phyloP scores from a whole-genome alignment of 2,888 invertebrate species.

The Eilema depressum region DNA sequence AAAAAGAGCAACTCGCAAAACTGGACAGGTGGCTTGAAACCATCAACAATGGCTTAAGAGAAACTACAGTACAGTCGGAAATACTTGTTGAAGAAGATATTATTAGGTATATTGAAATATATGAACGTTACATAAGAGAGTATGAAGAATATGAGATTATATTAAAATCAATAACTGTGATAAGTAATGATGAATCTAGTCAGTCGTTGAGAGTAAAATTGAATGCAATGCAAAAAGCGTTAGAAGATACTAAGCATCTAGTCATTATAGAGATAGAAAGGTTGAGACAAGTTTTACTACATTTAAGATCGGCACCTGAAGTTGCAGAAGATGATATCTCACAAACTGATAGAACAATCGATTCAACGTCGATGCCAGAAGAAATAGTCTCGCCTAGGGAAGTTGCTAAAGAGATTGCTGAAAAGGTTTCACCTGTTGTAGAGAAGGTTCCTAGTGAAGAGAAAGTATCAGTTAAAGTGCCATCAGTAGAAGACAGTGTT shows the following conservation, averaged over 20 bases:
- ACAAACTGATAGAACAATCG: constrained; percentile 88
- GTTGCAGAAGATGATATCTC: constrained; percentile 81
- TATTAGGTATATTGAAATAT: constrained; percentile 80
- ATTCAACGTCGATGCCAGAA: constrained; percentile 91
- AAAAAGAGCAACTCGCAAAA: constrained; percentile 75
- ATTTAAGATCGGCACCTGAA: constrained; percentile 72
- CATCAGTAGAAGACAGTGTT: constrained; percentile 48
- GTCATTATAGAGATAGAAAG: constrained; percentile 88
- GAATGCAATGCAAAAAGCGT: constrained; percentile 83
- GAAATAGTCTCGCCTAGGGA: constrained; percentile 85
- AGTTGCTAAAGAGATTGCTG: constrained; percentile 49
- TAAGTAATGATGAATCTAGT: constrained; percentile 82
- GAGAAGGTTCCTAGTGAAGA: constrained; percentile 34
- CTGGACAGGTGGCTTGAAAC: constrained; percentile 83
- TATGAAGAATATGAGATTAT: constrained; percentile 82
- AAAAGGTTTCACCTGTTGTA: constrained; percentile 27
- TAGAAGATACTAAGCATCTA: constrained; percentile 88
- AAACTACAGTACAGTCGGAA: constrained; percentile 74
- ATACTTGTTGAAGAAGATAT: constrained; percentile 76
- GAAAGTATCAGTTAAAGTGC: constrained; percentile 49
- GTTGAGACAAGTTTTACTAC: constrained; percentile 80
- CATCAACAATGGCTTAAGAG: constrained; percentile 82
- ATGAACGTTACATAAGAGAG: constrained; percentile 79
- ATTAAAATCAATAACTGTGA: constrained; percentile 78
- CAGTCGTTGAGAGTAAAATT: constrained; percentile 86